Percentiles rank a stretch among this genome's conserved stretches.
These are phyloP conservation scores for Carabus problematicus DNA, from an alignment of 2,888 invertebrate species.

Conservation along the genomic window DNA sequence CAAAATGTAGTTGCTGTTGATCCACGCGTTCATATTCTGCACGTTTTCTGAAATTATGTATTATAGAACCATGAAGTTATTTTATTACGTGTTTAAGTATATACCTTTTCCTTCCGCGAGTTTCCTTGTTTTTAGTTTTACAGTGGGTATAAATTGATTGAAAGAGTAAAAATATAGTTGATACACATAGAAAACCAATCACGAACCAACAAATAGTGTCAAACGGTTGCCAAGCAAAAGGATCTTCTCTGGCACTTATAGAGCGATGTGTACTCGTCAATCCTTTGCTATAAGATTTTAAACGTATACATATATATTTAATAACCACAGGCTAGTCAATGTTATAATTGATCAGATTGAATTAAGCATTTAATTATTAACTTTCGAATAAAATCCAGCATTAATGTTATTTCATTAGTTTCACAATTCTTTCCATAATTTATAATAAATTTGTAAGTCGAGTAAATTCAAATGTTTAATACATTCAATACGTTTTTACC, in stretches of 20 bases:
- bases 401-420: no score
- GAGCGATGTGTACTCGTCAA: background rate
- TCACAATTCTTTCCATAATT: no score
- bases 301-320: background rate
- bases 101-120: constrained; percentile 35
- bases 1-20: constrained; percentile 45
- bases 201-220: constrained; percentile 50
- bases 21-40: constrained; percentile 47
- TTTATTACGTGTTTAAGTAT: background rate
- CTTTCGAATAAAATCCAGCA: no score
- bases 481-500: constrained; percentile 16
- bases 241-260: constrained; percentile 43
- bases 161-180: constrained; percentile 39
- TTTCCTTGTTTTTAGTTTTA: constrained; percentile 40
- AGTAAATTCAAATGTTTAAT: background rate
- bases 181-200: constrained; percentile 43
- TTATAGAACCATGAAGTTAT: background rate
- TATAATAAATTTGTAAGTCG: no score
- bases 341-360: background rate
- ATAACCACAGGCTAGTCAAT: background rate
- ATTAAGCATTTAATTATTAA: no score
- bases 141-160: constrained; percentile 40
- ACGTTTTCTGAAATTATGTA: constrained; percentile 17
- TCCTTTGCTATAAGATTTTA: background rate
- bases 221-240: constrained; percentile 51